Evolutionary conservation across 2,113 vertebrate species (phyloP).

Genomic region (Pristiophorus japonicus): DNA sequence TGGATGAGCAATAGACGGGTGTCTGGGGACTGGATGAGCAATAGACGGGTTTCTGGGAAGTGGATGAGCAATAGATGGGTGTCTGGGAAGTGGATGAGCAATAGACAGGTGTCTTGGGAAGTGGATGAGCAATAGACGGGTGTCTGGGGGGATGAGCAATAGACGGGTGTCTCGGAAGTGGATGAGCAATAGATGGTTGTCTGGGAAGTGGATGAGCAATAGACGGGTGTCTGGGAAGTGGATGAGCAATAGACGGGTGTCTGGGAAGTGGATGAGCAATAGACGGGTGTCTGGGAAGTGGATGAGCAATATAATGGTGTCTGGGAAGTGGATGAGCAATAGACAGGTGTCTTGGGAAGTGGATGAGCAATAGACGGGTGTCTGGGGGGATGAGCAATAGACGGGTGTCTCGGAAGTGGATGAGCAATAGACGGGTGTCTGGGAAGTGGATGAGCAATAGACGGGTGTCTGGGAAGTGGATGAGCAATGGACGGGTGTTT

Average conservation of each 20-base stretch:
- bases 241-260: not conserved
- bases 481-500: no score
- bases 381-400: not conserved
- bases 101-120: not conserved
- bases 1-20: not conserved
- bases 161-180: no score
- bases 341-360: not conserved
- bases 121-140: no score
- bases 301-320: not conserved
- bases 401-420: no score
- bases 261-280: not conserved
- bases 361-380: not conserved
- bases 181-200: no score
- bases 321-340: not conserved
- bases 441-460: no score
- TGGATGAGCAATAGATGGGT: not conserved
- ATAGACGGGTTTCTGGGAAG: not conserved
- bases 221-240: no score
- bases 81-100: not conserved
- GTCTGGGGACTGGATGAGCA: not conserved
- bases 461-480: no score
- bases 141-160: no score
- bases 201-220: no score
- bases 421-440: no score
- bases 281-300: not conserved